These are phyloP conservation scores for Microcebus lehilahytsara DNA, from an alignment of 2,113 vertebrate genomes.

Conservation along the genomic window DNA sequence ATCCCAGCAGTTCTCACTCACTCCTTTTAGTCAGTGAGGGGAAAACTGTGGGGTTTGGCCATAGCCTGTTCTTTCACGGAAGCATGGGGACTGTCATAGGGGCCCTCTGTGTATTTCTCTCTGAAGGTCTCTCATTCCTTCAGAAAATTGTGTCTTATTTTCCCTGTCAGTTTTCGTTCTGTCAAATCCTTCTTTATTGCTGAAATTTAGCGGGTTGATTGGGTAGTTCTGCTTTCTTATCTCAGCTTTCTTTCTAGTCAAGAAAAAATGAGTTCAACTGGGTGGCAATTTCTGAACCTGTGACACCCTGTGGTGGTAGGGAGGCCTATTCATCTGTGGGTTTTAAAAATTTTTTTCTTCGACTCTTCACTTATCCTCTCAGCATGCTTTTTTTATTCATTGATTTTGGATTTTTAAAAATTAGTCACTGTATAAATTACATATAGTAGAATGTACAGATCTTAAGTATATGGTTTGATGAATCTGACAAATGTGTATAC, in stretches of 20 bases:
- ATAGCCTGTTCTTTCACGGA: neutral
- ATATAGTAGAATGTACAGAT: neutral
- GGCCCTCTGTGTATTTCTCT: neutral
- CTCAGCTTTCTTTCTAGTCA: neutral
- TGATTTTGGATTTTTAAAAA: neutral
- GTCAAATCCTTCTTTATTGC: neutral
- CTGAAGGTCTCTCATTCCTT: neutral
- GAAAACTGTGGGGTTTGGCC: neutral
- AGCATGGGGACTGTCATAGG: neutral
- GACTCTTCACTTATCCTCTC: neutral
- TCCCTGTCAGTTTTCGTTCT: neutral
- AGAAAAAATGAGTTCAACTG: neutral
- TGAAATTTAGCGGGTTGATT: neutral
- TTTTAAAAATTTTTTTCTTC: neutral
- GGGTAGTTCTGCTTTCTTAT: neutral
- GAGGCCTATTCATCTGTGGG: neutral
- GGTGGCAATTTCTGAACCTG: neutral
- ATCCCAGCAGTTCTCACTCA: neutral
- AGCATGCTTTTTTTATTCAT: neutral
- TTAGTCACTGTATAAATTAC: neutral
- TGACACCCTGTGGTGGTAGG: neutral
- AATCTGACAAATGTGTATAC: neutral
- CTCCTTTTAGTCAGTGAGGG: neutral
- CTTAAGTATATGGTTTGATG: neutral
- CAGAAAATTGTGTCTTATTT: neutral